Percentiles rank a stretch among this genome's conserved stretches.
Evolutionary conservation across 2,113 vertebrate species (phyloP).

Genomic region (Petrocephalus microphthalmus): DNA sequence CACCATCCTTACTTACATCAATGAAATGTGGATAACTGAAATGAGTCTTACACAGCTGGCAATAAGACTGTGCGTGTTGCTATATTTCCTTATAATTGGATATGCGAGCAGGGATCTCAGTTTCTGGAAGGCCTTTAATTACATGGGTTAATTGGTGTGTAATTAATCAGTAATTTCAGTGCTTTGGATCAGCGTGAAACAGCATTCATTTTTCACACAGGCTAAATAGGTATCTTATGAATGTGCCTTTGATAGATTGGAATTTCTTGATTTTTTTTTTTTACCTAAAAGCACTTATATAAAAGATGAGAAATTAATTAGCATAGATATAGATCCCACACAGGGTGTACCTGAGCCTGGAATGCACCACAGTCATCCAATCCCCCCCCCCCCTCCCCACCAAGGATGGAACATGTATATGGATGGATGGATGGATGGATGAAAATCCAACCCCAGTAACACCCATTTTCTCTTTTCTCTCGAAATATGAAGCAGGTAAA

Average conservation of each 20-base stretch:
- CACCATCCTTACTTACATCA: neutral
- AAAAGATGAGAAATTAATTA: neutral
- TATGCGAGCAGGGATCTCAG: neutral
- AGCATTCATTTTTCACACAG: neutral
- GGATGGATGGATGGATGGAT: neutral
- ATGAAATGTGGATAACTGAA: neutral
- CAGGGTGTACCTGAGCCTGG: neutral
- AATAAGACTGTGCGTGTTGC: conserved; percentile 6
- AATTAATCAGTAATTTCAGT: conserved; percentile 4
- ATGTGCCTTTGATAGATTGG: neutral
- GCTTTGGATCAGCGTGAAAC: neutral
- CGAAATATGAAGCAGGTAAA: conserved; percentile 12
- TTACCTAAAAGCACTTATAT: neutral
- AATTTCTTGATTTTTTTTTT: neutral
- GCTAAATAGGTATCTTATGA: neutral
- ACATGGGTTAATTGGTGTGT: neutral
- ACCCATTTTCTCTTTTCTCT: neutral
- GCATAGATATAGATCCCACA: neutral
- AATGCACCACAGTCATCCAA: neutral
- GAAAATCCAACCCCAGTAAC: neutral
- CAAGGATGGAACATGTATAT: neutral
- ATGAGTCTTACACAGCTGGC: neutral
- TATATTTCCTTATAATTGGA: conserved; percentile 18
- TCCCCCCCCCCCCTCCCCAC: neutral
- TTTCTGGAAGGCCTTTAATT: neutral